Percentiles rank a stretch among this genome's conserved stretches.
Evolutionary conservation across 2,888 invertebrate genomes (phyloP).

Genomic region (Mimachlamys varia): DNA sequence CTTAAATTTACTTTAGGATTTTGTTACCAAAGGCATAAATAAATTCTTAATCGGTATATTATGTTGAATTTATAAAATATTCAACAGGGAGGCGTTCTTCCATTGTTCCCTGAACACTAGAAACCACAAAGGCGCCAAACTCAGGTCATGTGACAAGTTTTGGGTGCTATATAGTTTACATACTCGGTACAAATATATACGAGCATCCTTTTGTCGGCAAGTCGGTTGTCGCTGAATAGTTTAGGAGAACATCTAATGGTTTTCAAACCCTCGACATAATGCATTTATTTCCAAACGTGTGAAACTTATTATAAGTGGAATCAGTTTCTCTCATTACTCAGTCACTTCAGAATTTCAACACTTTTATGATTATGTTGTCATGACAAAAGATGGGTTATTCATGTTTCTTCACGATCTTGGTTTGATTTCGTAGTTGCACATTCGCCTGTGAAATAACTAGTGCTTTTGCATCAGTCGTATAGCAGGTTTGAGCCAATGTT

Average conservation of each 20-base stretch:
- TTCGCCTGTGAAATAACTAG: not conserved
- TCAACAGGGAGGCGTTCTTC: not conserved
- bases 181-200: not conserved
- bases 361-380: constrained; percentile 33
- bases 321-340: constrained; percentile 3
- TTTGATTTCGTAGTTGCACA: constrained; percentile 29
- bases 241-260: constrained; percentile 5
- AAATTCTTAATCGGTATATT: not conserved
- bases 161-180: not conserved
- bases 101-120: not conserved
- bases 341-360: constrained; percentile 10
- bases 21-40: not conserved
- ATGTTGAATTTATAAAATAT: constrained; percentile 11
- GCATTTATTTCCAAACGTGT: constrained; percentile 4
- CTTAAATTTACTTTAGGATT: not conserved
- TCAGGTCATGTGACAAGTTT: not conserved
- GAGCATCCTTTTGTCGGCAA: not conserved
- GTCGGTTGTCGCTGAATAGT: not conserved
- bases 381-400: constrained; percentile 34
- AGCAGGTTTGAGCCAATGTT: not conserved
- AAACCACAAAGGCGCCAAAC: not conserved
- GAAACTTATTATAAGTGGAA: constrained; percentile 23
- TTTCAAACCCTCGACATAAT: not conserved
- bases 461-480: not conserved
- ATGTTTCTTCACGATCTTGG: constrained; percentile 12